These are phyloP conservation scores for Phaonia tiefii DNA, from an alignment of 2,888 invertebrate genomes.

Conservation along the genomic window DNA sequence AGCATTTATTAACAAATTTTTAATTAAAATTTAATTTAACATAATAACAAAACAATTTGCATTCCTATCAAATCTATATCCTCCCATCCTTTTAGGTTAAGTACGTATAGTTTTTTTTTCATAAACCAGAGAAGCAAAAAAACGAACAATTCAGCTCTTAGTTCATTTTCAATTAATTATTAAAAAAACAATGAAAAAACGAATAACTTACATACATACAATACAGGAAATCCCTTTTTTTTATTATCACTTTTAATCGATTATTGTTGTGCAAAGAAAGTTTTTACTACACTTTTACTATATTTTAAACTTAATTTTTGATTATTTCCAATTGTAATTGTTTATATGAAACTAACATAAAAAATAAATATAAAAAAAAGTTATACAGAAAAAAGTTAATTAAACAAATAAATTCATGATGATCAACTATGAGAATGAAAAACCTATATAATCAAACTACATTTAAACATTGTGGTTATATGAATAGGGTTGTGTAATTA, in stretches of 20 bases:
- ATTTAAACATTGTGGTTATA: background rate
- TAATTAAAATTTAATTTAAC: slow-evolving; percentile 68
- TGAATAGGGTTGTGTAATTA: slow-evolving; percentile 9
- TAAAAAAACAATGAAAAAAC: slow-evolving; percentile 19
- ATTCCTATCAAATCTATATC: slow-evolving; percentile 67
- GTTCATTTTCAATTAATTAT: slow-evolving; percentile 39
- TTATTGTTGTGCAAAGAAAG: slow-evolving; percentile 50
- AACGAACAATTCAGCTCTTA: slow-evolving; percentile 32
- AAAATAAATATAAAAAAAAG: slow-evolving; percentile 29
- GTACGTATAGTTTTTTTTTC: slow-evolving; percentile 40
- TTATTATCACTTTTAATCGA: slow-evolving; percentile 38
- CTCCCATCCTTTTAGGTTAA: slow-evolving; percentile 58
- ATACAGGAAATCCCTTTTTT: slow-evolving; percentile 30
- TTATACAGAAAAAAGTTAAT: slow-evolving; percentile 48
- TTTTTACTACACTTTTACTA: slow-evolving; percentile 64
- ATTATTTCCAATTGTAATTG: slow-evolving; percentile 35
- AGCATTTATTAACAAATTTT: slow-evolving; percentile 61
- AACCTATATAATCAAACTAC: background rate
- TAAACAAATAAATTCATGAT: slow-evolving; percentile 61
- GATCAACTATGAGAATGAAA: background rate
- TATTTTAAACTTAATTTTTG: slow-evolving; percentile 56
- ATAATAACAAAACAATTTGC: slow-evolving; percentile 64
- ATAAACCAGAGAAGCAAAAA: background rate
- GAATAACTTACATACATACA: slow-evolving; percentile 60
- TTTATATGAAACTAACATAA: slow-evolving; percentile 20